phyloP scores from a whole-genome alignment of 92 coral and sea anemone genomes.

The Umimayanthus kanabou region DNA sequence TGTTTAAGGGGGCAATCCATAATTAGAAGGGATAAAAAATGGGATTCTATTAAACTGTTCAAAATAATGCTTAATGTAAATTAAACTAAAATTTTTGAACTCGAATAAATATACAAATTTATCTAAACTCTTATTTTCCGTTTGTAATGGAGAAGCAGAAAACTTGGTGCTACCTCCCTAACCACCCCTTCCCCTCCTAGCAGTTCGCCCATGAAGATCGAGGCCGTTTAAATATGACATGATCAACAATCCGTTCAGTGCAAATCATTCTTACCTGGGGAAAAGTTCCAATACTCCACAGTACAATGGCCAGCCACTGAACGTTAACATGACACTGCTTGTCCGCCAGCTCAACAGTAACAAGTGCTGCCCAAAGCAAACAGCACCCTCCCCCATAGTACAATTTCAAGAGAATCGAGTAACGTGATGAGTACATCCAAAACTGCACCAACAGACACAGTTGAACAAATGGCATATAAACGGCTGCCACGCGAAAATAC shows the following conservation, averaged over 20 bases:
- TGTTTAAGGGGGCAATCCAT: too few relatives aligned
- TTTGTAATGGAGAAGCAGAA: too few relatives aligned
- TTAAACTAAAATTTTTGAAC: too few relatives aligned
- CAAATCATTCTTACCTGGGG: constrained; percentile 56
- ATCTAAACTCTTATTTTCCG: too few relatives aligned
- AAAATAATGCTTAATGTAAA: too few relatives aligned
- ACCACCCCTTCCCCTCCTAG: too few relatives aligned
- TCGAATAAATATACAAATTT: too few relatives aligned
- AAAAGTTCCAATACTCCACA: constrained; percentile 54
- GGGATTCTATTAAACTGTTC: too few relatives aligned
- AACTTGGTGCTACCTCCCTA: neutral
- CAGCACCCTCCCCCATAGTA: constrained; percentile 49
- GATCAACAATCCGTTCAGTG: neutral
- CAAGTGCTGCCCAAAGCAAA: constrained; percentile 48
- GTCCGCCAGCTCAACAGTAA: constrained; percentile 50
- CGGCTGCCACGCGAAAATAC: constrained; percentile 39
- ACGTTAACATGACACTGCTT: constrained; percentile 25
- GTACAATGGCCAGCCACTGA: constrained; percentile 65
- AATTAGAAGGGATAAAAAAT: too few relatives aligned
- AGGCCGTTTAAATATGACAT: neutral
- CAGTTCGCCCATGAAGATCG: neutral
- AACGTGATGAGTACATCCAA: constrained; percentile 56
- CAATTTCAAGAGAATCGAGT: constrained; percentile 24
- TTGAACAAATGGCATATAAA: constrained; percentile 49
- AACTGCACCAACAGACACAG: constrained; percentile 50